phyloP scores from a whole-genome alignment of 1,140 invertebrate species.

The Augochlora pura region DNA sequence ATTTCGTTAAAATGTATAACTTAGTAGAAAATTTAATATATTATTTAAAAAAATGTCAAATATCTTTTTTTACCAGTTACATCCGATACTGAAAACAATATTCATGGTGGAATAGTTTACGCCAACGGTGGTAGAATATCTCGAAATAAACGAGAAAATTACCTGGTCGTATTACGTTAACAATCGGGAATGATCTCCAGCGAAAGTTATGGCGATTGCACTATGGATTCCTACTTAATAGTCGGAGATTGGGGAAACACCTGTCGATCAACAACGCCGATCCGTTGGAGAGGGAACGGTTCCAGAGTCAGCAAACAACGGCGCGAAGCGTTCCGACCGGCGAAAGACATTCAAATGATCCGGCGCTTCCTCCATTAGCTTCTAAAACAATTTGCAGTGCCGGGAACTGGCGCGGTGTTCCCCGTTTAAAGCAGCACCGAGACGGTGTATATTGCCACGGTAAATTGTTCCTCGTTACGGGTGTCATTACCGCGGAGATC shows the following conservation, averaged over 20 bases:
- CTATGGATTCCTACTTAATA: neutral
- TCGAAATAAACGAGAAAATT: too few species aligned
- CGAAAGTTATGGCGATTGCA: too few species aligned
- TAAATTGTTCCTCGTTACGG: constrained; percentile 39
- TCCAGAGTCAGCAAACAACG: neutral
- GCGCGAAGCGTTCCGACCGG: too few species aligned
- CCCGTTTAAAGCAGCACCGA: neutral
- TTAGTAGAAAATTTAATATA: too few species aligned
- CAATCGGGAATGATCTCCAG: too few species aligned
- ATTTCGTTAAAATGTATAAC: too few species aligned
- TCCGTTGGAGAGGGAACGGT: neutral
- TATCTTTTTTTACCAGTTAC: too few species aligned
- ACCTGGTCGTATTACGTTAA: too few species aligned
- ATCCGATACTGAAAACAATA: too few species aligned
- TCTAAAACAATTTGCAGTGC: constrained; percentile 43
- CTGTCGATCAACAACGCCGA: neutral
- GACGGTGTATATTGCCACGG: constrained; percentile 21
- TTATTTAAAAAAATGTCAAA: too few species aligned
- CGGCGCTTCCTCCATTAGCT: constrained; percentile 8
- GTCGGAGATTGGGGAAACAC: neutral
- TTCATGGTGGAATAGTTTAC: too few species aligned
- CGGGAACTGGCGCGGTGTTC: constrained; percentile 2
- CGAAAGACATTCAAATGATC: constrained; percentile 9
- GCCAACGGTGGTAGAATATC: too few species aligned
- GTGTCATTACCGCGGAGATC: constrained; percentile 41